phyloP scores from a whole-genome alignment of 2,797 vertebrate genomes.

The Esox masquinongy region DNA sequence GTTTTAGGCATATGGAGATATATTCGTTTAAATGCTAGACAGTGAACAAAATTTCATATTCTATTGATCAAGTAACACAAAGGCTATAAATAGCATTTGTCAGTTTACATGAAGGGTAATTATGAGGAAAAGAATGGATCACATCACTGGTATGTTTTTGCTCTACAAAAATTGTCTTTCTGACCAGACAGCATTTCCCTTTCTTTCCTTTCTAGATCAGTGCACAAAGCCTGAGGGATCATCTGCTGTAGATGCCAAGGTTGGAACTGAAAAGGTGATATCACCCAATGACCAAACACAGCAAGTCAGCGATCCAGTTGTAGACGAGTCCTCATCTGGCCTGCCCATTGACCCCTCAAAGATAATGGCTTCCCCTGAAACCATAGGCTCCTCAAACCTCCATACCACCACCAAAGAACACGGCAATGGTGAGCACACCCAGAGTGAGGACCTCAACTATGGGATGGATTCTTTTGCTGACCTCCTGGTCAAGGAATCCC shows the following conservation, averaged over 20 bases:
- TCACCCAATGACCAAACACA: constrained; percentile 4
- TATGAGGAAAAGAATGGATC: no score
- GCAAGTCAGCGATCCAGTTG: not conserved
- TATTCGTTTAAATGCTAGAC: no score
- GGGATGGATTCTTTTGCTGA: not conserved
- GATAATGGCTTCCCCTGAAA: not conserved
- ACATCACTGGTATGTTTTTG: no score
- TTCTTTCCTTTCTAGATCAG: not conserved
- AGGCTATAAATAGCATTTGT: no score
- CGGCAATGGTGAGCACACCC: not conserved
- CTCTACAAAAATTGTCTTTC: no score
- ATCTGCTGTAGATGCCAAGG: not conserved
- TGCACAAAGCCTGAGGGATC: not conserved
- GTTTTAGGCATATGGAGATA: no score
- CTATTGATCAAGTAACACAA: no score
- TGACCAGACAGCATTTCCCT: not conserved
- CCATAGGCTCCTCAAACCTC: not conserved
- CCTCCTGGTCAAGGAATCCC: not conserved
- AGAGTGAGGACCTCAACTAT: constrained; percentile 2
- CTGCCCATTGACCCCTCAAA: not conserved
- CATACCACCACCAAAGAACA: no score
- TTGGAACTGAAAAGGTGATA: not conserved
- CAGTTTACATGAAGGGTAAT: no score
- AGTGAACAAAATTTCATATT: no score
- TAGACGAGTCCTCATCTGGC: not conserved